These are phyloP conservation scores for Catharus minimus DNA, from an alignment of 2,113 vertebrate species.

Conservation along the genomic window DNA sequence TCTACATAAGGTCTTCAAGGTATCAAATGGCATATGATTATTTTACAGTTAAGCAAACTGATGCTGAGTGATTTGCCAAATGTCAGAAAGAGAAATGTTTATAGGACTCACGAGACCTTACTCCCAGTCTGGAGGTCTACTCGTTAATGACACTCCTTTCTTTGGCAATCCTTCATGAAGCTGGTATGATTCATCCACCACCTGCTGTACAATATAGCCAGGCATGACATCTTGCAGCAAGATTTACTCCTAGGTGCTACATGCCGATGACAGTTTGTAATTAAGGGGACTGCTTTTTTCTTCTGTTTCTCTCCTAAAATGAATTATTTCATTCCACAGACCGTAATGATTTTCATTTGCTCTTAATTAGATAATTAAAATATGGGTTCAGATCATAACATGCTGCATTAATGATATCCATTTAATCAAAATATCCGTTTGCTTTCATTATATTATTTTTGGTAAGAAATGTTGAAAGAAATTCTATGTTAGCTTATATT, in stretches of 20 bases:
- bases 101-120: background rate
- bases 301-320: conserved; percentile 43
- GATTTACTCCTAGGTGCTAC: conserved; percentile 7
- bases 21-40: background rate
- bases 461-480: conserved; percentile 22
- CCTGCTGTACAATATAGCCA: background rate
- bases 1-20: background rate
- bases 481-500: conserved; percentile 4
- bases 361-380: conserved; percentile 73
- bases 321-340: conserved; percentile 52
- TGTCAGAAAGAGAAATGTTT: background rate
- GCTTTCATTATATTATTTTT: conserved; percentile 62
- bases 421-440: conserved; percentile 72
- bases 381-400: conserved; percentile 66
- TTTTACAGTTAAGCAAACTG: background rate
- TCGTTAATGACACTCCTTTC: background rate
- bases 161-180: background rate
- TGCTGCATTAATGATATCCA: conserved; percentile 60
- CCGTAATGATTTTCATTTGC: conserved; percentile 67
- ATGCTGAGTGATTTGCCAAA: background rate
- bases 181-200: background rate
- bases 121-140: background rate
- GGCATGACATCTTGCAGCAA: background rate
- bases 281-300: background rate
- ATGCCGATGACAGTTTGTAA: background rate